These are phyloP conservation scores for Gymnocephalus cernua DNA, from an alignment of 2,113 vertebrate species.

Conservation along the genomic window DNA sequence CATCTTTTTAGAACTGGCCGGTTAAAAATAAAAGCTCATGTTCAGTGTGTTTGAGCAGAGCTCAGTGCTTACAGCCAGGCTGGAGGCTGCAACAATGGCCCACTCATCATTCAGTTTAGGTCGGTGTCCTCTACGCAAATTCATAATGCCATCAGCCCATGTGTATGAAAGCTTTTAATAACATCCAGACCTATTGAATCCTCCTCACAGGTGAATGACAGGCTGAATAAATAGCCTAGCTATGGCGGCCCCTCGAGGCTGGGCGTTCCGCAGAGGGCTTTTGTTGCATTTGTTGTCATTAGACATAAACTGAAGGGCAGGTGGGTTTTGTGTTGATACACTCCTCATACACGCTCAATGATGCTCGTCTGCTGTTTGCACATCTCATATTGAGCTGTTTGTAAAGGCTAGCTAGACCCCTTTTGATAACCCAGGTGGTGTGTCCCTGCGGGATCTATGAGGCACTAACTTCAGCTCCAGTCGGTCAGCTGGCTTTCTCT, in stretches of 20 bases:
- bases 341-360: conserved; percentile 67
- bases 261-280: conserved; percentile 63
- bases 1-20: conserved; percentile 5
- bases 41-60: conserved; percentile 17
- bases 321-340: conserved; percentile 75
- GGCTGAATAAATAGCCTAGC: conserved; percentile 65
- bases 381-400: conserved; percentile 40
- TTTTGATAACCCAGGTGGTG: conserved; percentile 63
- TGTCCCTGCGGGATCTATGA: conserved; percentile 8
- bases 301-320: conserved; percentile 76
- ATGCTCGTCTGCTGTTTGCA: conserved; percentile 74
- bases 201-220: conserved; percentile 67
- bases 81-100: conserved; percentile 36
- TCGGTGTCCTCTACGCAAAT: conserved; percentile 37
- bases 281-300: conserved; percentile 79
- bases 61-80: conserved; percentile 21
- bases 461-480: background rate
- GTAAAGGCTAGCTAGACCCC: conserved; percentile 37
- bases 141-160: conserved; percentile 36
- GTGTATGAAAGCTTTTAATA: conserved; percentile 70
- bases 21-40: background rate
- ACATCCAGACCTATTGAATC: conserved; percentile 63
- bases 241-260: conserved; percentile 63
- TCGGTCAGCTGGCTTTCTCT: conserved; percentile 3
- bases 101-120: conserved; percentile 14